Percentiles rank a stretch among this genome's conserved stretches.
These are phyloP conservation scores for Aricia agestis DNA, from an alignment of 1,140 invertebrate species.

Conservation along the genomic window DNA sequence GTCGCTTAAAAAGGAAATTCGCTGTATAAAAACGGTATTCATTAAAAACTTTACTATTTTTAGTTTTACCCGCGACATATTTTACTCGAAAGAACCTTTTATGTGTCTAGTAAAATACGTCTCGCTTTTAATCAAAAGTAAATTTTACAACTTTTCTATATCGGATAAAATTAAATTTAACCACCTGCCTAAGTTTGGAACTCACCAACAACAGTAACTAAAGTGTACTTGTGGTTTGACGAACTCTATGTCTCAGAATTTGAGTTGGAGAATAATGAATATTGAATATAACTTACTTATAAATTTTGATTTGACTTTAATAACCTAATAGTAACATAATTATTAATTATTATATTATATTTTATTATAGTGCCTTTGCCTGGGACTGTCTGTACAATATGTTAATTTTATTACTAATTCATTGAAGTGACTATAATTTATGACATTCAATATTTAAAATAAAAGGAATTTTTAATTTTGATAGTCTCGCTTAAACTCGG, in stretches of 20 bases:
- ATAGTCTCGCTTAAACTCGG: no score
- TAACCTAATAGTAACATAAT: no score
- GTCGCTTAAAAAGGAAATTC: slow-evolving; percentile 38
- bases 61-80: slow-evolving; percentile 8
- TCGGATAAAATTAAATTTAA: slow-evolving; percentile 3
- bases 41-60: slow-evolving; percentile 36
- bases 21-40: slow-evolving; percentile 42
- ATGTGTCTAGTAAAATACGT: slow-evolving; percentile 4
- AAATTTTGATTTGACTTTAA: neutral
- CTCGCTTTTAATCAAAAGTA: slow-evolving; percentile 10
- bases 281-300: neutral
- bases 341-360: no score
- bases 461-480: no score
- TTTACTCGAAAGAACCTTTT: slow-evolving; percentile 11
- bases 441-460: no score
- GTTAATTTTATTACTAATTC: no score
- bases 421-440: no score
- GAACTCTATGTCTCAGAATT: neutral
- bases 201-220: neutral
- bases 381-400: no score
- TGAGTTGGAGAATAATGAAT: neutral
- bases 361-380: no score
- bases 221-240: neutral
- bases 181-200: slow-evolving; percentile 2
- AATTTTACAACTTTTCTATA: slow-evolving; percentile 7